Evolutionary conservation across 2,888 invertebrate species (phyloP), one percentile per base, ranked within the genome.

Genomic region (Drosophila kanekoi): DNA sequence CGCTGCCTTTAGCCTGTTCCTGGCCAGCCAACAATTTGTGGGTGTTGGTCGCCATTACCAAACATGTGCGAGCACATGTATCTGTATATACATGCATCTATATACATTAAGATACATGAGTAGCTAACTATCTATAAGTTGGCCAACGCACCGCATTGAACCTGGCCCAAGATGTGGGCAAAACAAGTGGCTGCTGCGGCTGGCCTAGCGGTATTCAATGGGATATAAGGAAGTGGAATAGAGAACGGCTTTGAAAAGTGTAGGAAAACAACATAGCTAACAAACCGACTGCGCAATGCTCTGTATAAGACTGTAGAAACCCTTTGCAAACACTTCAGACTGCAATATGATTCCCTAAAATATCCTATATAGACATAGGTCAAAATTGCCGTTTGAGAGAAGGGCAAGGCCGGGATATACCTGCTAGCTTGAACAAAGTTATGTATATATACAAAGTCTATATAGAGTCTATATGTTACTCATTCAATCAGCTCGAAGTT

Each of bases 1-100:
- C 28, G 20, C 33, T 11, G 60, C 37, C 60, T 53, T 43, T 32
- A 54, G 61, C 72, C 48, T 73, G 81, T 81, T 75, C 41, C 52
- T 33, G 28, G 49, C 43, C 38, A 57, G 13, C 57, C 28, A 79
- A 60, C 61, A 56, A 61, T 73, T 77, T 70, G 77, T 77, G 77
- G 77, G 77, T 77, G 77, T 77, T 70, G 77, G 62, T 73, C 43
- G 62, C 47, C 44, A 67, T 62, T 63, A 53, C 44, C 63, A 64
- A 70, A 70, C 70, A 67, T 58, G 71, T 40, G 45, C 18, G 41
- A n/a, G 38, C 18, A 40, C 71, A 67, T 51, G 52, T 54, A 69
- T 28, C 53, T 53, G 8, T n/a, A 23, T 54, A 2, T 4, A 23
- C 43, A 14, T 28, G 28, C 1, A 16, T 37, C 35, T 9, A 32